A percentile compares a stretch with the other conserved stretches of the same genome.
Evolutionary conservation across 2,888 invertebrate genomes (phyloP).

Genomic region (Hemicrepidius hirtus): DNA sequence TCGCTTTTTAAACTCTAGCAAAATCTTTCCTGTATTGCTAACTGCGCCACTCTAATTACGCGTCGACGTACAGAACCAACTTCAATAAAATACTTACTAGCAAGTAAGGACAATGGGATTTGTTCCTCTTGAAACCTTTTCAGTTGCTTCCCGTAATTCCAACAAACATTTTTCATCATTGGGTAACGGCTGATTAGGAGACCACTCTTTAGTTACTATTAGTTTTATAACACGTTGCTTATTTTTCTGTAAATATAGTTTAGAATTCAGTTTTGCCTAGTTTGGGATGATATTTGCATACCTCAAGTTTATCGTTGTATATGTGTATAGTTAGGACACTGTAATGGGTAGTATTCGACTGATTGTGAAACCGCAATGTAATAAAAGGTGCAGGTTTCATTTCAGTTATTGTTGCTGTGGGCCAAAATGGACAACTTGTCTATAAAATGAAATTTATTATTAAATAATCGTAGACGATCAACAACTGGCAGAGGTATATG

Average conservation of each 20-base stretch:
- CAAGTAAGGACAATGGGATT: slow-evolving; percentile 64
- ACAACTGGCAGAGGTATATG: too few relatives aligned
- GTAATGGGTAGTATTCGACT: slow-evolving; percentile 43
- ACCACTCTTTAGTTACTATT: slow-evolving; percentile 58
- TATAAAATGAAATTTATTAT: too few relatives aligned
- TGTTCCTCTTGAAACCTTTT: slow-evolving; percentile 60
- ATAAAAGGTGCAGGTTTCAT: slow-evolving; percentile 61
- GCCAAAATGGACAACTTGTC: slow-evolving; percentile 62
- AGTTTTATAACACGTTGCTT: slow-evolving; percentile 28
- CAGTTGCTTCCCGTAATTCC: slow-evolving; percentile 62
- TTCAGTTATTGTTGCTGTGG: slow-evolving; percentile 59
- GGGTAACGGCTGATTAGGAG: slow-evolving; percentile 55
- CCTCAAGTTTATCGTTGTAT: slow-evolving; percentile 33
- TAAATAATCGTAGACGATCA: too few relatives aligned
- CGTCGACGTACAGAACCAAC: too few relatives aligned
- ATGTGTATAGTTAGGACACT: slow-evolving; percentile 44
- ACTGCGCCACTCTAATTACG: too few relatives aligned
- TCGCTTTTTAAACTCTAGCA: too few relatives aligned
- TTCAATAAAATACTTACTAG: too few relatives aligned
- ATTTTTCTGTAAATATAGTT: slow-evolving; percentile 29
- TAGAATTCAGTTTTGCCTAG: neutral
- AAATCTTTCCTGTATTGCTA: too few relatives aligned
- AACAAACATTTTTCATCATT: slow-evolving; percentile 60
- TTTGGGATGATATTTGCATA: neutral
- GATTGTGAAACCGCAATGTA: slow-evolving; percentile 55